Percentiles rank a stretch among this genome's conserved stretches.
phyloP scores from a whole-genome alignment of 2,888 invertebrate species.

The Dolichomitus sp. region DNA sequence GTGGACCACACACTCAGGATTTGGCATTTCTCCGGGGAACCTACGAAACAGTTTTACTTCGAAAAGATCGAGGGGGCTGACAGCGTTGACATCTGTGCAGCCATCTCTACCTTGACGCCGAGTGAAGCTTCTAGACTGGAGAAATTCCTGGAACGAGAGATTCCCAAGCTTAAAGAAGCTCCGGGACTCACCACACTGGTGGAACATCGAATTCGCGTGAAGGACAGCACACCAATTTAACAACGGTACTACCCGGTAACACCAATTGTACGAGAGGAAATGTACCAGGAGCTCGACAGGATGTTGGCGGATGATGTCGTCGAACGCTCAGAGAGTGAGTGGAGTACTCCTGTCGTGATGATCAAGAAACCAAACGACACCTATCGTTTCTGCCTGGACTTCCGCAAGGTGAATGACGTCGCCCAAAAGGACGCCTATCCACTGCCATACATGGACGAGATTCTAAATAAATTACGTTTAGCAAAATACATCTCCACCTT shows the following conservation, averaged over 20 bases:
- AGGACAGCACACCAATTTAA: not conserved
- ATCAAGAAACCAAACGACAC: conserved; percentile 72
- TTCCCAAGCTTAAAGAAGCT: not conserved
- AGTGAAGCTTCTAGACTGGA: not conserved
- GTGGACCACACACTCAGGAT: too few relatives aligned
- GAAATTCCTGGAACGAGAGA: not conserved
- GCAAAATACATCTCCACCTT: too few relatives aligned
- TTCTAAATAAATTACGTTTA: too few relatives aligned
- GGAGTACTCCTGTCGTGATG: conserved; percentile 75
- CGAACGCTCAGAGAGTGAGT: not conserved
- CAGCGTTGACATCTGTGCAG: too few relatives aligned
- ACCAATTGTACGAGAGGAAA: not conserved
- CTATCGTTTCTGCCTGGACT: conserved; percentile 76
- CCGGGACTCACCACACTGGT: not conserved
- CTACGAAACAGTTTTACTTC: not conserved
- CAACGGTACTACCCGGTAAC: not conserved
- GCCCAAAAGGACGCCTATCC: conserved; percentile 72
- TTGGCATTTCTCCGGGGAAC: too few relatives aligned
- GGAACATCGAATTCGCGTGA: conserved; percentile 44
- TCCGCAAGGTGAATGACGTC: conserved; percentile 75
- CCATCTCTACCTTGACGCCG: too few relatives aligned
- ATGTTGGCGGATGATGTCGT: not conserved
- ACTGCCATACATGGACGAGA: too few relatives aligned
- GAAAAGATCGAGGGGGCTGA: too few relatives aligned
- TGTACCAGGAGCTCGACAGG: not conserved